Base-by-base conservation (phyloP, 2,888 invertebrate species). In the Noctua janthina region DNA sequence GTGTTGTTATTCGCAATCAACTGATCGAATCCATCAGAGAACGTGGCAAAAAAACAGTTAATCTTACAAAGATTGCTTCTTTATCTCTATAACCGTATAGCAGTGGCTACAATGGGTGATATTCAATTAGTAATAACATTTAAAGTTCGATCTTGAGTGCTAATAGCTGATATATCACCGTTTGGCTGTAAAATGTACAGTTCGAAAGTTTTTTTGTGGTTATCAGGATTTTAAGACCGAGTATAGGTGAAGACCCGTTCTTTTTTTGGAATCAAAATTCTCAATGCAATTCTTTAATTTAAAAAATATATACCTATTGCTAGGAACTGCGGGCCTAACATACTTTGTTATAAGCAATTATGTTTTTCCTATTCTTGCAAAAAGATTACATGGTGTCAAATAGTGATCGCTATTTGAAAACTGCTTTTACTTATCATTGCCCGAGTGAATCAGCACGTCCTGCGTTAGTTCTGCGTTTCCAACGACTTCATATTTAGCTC, bases 71-170 rank as follows among this genome's bases (percentile, higher is more conserved):
- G 29, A 73, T 76, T 51, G 70, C 68, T 68, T 69, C 75, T 74
- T 54, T 15, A 79, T 78, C 72, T 49, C 76, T 76, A 81, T 86
- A 79, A 85, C 83, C 71, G 79, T 81, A 78, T 62, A 79, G 59
- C 11, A 35, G 78, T 64, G 70, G 69, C 29, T 78, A 71, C 73
- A 79, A 81, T 82, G 64, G 72, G 20, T 82, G 76, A 49, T 78
- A 75, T 84, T 84, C 67, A 81, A 85, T 83, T 84, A 82, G 75
- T 23, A 79, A 79, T 29, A 82, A 78, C 79, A 13, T 81, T 85
- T 79, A 74, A 76, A 79, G 8, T n/a, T 20, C 51, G 8, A 82
- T 80, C 17, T 23, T 70, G n/a, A 66, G 29, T 51, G 70, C 69
- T 81, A 29, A 74, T 73, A 7, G 64, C 56, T 13, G 2, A 62